phyloP scores from a whole-genome alignment of 2,113 vertebrate genomes.

The Synodontis membranacea region DNA sequence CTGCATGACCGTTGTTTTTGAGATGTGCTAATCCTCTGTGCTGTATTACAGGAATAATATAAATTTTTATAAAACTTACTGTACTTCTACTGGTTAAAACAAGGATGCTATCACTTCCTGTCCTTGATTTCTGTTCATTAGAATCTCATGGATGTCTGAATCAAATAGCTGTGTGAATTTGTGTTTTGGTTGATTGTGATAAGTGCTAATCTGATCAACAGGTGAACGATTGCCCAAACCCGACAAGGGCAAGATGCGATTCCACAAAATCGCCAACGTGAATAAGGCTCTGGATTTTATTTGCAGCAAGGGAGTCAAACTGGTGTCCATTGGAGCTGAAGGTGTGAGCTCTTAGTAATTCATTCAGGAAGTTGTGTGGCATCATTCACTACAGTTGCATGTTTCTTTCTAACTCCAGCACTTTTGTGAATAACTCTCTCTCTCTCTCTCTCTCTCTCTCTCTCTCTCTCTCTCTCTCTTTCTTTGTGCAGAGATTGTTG shows the following conservation, averaged over 20 bases:
- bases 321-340: conserved; percentile 96
- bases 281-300: conserved; percentile 92
- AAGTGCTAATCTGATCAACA: conserved; percentile 49
- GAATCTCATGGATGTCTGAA: background rate
- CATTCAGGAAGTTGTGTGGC: background rate
- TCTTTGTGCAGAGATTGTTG: too few species aligned
- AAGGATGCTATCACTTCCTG: background rate
- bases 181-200: background rate
- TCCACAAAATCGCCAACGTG: conserved; percentile 92
- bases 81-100: background rate
- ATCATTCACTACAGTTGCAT: background rate
- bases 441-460: background rate
- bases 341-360: conserved; percentile 67
- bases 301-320: conserved; percentile 89
- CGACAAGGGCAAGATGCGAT: conserved; percentile 94
- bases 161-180: background rate
- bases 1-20: too few species aligned
- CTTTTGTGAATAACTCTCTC: background rate
- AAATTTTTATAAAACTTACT: too few species aligned
- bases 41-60: background rate
- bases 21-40: background rate
- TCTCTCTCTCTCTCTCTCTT: background rate
- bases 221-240: conserved; percentile 89
- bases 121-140: background rate
- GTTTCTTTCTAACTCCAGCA: background rate